These are phyloP conservation scores for Sialis lutaria DNA, from an alignment of 2,888 invertebrate species.

Conservation along the genomic window DNA sequence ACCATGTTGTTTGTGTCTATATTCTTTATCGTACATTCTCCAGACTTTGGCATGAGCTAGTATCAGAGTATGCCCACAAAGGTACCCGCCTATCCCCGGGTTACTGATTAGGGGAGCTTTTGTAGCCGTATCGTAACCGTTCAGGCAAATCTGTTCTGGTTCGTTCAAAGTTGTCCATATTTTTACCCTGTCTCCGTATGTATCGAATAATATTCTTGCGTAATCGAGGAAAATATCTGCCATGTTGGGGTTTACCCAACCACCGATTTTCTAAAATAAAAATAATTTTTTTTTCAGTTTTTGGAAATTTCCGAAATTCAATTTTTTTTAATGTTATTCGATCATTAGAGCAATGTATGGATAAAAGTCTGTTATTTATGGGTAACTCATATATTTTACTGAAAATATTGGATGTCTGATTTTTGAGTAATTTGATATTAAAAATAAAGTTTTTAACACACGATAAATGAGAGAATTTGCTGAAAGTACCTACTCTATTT, in stretches of 20 bases:
- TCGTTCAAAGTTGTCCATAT: constrained; percentile 7
- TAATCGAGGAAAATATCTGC: constrained; percentile 45
- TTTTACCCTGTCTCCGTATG: constrained; percentile 17
- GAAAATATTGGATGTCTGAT: no score
- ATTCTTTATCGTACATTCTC: constrained; percentile 24
- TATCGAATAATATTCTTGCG: constrained; percentile 22
- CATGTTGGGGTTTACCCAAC: constrained; percentile 48
- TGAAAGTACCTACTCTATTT: no score
- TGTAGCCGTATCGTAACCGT: constrained; percentile 30
- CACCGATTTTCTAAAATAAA: constrained; percentile 30
- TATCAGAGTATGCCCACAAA: constrained; percentile 44
- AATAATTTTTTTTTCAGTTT: no score
- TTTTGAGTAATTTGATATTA: no score
- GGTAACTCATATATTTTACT: no score
- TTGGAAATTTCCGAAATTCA: no score
- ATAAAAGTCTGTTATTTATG: no score
- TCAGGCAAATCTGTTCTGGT: constrained; percentile 1
- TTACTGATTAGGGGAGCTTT: constrained; percentile 39
- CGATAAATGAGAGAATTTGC: no score
- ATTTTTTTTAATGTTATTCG: no score
- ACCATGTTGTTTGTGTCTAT: constrained; percentile 18
- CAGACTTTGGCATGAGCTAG: constrained; percentile 28
- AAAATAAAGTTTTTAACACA: no score
- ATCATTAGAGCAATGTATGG: no score
- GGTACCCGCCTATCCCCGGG: constrained; percentile 44